Conservation (phyloP, 1,140 invertebrate species). For the Cyrtorhinus lividipennis region DNA sequence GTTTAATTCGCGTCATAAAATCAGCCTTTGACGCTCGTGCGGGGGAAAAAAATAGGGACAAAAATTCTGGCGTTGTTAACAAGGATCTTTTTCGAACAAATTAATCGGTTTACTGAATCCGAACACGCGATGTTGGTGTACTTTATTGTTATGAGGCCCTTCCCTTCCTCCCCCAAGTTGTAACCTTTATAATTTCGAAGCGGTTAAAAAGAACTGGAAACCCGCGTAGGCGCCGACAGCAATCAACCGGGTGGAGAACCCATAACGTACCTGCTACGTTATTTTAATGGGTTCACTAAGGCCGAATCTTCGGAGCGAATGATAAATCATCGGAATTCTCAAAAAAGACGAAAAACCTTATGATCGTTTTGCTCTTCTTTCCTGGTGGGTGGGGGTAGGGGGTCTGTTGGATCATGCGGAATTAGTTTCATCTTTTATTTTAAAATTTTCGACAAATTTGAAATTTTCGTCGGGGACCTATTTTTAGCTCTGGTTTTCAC, state of each 20-base stretch:
- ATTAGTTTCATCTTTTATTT: too few relatives aligned
- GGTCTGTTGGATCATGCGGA: too few relatives aligned
- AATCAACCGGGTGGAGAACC: background rate
- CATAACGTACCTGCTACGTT: background rate
- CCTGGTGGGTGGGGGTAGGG: too few relatives aligned
- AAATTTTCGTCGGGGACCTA: too few relatives aligned
- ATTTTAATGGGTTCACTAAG: background rate
- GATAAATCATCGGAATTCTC: background rate
- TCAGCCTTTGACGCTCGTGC: background rate
- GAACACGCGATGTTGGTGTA: background rate
- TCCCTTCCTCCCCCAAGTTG: background rate
- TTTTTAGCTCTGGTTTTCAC: too few relatives aligned
- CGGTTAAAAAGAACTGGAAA: background rate
- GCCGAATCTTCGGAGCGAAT: background rate
- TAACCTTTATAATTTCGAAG: background rate
- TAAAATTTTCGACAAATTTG: too few relatives aligned
- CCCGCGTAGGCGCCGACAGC: background rate
- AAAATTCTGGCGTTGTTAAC: background rate
- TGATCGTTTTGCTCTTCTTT: too few relatives aligned
- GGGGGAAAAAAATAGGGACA: background rate
- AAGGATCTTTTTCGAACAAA: background rate
- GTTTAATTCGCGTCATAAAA: background rate
- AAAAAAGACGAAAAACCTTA: too few relatives aligned
- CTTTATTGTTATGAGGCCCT: background rate
- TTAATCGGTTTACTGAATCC: background rate